Conservation (phyloP, 2,888 invertebrate species). For the Prosopocoilus inquinatus region DNA sequence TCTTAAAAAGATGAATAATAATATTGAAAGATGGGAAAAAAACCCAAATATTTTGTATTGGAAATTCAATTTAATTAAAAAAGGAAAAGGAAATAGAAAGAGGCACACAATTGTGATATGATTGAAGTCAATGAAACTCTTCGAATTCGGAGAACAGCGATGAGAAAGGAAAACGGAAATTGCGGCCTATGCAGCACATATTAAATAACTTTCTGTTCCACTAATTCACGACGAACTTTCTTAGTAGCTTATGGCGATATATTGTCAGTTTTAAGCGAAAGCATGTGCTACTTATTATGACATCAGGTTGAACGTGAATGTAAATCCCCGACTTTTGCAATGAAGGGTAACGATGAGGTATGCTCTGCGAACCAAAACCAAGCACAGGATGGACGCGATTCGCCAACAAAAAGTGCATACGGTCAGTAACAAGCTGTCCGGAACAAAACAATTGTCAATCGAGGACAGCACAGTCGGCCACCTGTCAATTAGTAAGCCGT, state of each 20-base stretch:
- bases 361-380: not conserved
- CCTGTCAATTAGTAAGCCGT: conserved; percentile 6
- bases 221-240: conserved; percentile 31
- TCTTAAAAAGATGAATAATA: too few relatives aligned
- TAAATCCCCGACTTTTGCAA: too few relatives aligned
- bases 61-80: too few relatives aligned
- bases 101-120: not conserved
- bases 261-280: not conserved
- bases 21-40: too few relatives aligned
- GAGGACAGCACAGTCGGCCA: not conserved
- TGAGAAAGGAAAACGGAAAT: conserved; percentile 29
- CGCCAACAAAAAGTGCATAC: not conserved
- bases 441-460: conserved; percentile 6
- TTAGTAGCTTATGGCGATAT: conserved; percentile 29
- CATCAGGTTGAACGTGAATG: too few relatives aligned
- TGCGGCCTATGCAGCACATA: conserved; percentile 32
- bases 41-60: too few relatives aligned
- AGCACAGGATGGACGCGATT: not conserved
- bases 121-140: conserved; percentile 13
- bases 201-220: conserved; percentile 37
- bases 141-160: conserved; percentile 13
- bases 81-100: too few relatives aligned
- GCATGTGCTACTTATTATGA: too few relatives aligned
- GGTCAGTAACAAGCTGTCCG: conserved; percentile 5
- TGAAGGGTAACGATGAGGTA: not conserved